A percentile compares a stretch with the other conserved stretches of the same genome.
Conservation (phyloP, 2,888 invertebrate genomes). For the Dicyrtoma fusca region DNA sequence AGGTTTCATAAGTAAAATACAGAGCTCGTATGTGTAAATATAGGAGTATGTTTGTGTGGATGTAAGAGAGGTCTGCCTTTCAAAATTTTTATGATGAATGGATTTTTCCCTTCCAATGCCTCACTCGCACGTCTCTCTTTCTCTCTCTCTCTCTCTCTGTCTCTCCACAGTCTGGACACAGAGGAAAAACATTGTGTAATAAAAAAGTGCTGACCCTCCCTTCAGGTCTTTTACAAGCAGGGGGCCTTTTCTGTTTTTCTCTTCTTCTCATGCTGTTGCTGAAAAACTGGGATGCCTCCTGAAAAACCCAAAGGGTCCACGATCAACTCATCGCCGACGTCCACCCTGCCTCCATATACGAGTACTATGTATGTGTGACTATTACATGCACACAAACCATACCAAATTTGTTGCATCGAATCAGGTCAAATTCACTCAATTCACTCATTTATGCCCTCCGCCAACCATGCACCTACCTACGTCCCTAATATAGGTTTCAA, state of each 20-base stretch:
- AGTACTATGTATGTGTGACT: neutral
- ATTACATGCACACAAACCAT: neutral
- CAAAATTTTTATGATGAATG: constrained; percentile 48
- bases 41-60: constrained; percentile 2
- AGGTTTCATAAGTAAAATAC: neutral
- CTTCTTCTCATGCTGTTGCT: neutral
- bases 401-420: constrained; percentile 11
- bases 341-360: constrained; percentile 32
- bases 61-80: constrained; percentile 33
- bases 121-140: constrained; percentile 22
- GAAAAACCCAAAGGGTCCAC: constrained; percentile 25
- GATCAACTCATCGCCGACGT: constrained; percentile 34
- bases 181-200: constrained; percentile 40
- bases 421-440: constrained; percentile 10
- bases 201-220: constrained; percentile 43
- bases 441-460: neutral
- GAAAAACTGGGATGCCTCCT: constrained; percentile 23
- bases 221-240: constrained; percentile 37
- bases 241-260: constrained; percentile 37
- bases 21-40: constrained; percentile 9
- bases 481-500: no score
- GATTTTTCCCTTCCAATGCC: constrained; percentile 38
- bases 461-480: neutral
- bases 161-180: constrained; percentile 32
- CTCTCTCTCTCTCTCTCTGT: constrained; percentile 16